phyloP scores from a whole-genome alignment of 2,888 invertebrate genomes.

The Julus scanicus region DNA sequence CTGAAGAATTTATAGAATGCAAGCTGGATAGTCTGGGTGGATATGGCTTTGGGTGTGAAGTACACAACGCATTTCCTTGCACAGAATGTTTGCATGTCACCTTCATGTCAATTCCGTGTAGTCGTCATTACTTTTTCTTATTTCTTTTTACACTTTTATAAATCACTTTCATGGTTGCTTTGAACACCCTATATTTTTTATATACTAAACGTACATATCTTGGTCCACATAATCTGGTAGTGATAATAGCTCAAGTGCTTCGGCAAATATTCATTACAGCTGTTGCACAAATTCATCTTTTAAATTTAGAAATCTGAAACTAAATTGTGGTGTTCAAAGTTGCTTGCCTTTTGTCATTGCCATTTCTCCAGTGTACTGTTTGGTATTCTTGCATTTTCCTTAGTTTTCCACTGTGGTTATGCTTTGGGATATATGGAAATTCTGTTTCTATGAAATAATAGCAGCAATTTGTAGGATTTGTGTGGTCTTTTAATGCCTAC shows the following conservation, averaged over 20 bases:
- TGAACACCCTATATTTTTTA: neutral
- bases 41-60: conserved; percentile 24
- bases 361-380: neutral
- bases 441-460: neutral
- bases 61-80: neutral
- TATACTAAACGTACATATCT: too few relatives aligned
- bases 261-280: too few relatives aligned
- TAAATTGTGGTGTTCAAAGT: neutral
- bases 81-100: conserved; percentile 24
- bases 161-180: neutral
- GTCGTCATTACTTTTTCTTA: conserved; percentile 1
- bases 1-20: neutral
- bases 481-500: neutral
- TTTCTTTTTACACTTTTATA: neutral
- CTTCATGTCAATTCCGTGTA: neutral
- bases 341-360: neutral
- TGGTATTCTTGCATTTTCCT: conserved; percentile 15
- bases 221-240: too few relatives aligned
- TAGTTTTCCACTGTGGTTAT: conserved; percentile 36
- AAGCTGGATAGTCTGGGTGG: conserved; percentile 39
- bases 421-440: conserved; percentile 22
- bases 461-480: neutral
- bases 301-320: neutral
- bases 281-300: neutral
- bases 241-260: too few relatives aligned